Evolutionary conservation across 2,888 invertebrate species (phyloP), one percentile per base, ranked within the genome.

Genomic region (Sussaba pulchella): DNA sequence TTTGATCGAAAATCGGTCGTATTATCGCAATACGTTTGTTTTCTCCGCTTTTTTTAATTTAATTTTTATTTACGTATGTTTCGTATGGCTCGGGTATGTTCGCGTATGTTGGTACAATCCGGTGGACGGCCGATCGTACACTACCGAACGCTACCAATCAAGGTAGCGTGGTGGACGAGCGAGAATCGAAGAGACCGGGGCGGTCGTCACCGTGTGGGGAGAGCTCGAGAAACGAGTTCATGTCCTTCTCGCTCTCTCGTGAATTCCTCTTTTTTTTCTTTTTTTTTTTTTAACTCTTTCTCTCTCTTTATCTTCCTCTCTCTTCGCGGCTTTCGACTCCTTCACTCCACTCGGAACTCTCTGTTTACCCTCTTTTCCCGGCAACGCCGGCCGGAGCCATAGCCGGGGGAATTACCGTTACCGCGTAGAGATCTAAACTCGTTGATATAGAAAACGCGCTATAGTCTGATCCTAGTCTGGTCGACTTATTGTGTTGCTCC

Each of bases 111-210:
- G 9, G n/a, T 10, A 64, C 73, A 69, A 77, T 64, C 80, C 36
- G 54, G 52, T 70, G 54, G 79, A 82, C 81, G 76, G 81, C 17
- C 78, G 82, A 82, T 81, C 78, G 78, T 77, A 67, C 72, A 85
- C 85, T 83, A 76, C 80, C 84, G 72, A 81, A 81, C 84, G 84
- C 83, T 86, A 86, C 86, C 89, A 86, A 88, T 88, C 85, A 87
- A 87, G 87, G 87, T 72, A 75, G 82, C 83, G 82, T 31, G 57
- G 64, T 64, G 72, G 54, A 52, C 36, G 59, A 39, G 61, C 39
- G 66, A 77, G 61, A 63, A 45, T 31, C 52, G 61, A 45, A 61
- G 61, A 26, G 67, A 67, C 36, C 41, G 45, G 24, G 67, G 63
- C 75, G 79, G 82, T 83, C 61, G 69, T 83, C 82, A 82, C 81